Conservation (phyloP, 2,888 invertebrate species). For the Lapara coniferarum region DNA sequence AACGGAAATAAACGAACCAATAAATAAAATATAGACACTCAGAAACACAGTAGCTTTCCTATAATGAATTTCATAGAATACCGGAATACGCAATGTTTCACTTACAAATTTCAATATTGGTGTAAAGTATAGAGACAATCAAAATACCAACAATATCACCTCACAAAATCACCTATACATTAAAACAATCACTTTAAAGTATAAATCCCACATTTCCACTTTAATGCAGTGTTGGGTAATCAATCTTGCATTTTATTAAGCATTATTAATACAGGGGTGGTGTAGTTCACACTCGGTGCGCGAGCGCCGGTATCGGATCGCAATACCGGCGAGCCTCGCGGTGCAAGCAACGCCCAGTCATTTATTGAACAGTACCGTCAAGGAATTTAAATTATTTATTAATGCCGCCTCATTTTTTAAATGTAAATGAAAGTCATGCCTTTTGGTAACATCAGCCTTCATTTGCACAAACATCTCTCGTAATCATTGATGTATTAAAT, state of each 20-base stretch:
- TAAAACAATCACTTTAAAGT: neutral
- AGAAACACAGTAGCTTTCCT: no score
- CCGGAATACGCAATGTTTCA: no score
- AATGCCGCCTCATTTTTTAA: conserved; percentile 35
- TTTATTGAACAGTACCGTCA: conserved; percentile 44
- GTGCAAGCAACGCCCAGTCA: conserved; percentile 48
- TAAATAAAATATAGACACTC: no score
- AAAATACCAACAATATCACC: neutral
- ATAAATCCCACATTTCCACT: conserved; percentile 20
- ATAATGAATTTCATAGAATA: no score
- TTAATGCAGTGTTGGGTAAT: conserved; percentile 1
- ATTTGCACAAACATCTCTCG: neutral
- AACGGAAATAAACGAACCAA: no score
- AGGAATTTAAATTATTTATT: conserved; percentile 40
- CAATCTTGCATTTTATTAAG: conserved; percentile 29
- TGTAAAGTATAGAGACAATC: neutral
- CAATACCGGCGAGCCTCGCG: conserved; percentile 25
- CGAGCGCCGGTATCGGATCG: conserved; percentile 27
- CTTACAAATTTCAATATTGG: no score
- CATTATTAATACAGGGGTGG: conserved; percentile 29
- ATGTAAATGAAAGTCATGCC: conserved; percentile 31
- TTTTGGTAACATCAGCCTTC: neutral
- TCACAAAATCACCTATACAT: neutral
- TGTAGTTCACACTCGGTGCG: conserved; percentile 26
- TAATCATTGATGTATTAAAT: no score